Evolutionary conservation across 2,888 invertebrate genomes (phyloP).

Genomic region (Stramonita haemastoma): DNA sequence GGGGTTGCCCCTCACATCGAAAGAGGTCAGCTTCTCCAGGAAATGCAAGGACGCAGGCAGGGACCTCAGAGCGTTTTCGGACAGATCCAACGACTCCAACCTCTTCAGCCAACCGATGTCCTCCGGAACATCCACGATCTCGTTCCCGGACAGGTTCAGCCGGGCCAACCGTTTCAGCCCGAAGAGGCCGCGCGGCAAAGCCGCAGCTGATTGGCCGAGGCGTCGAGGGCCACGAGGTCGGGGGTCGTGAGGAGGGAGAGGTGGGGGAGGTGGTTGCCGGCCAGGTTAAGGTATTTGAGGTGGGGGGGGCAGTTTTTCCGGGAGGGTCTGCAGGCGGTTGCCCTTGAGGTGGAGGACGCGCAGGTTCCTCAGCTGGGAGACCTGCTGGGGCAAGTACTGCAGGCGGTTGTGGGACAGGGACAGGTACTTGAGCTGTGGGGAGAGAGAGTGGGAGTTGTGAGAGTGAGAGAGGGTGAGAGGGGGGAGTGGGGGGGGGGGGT

Average conservation of each 20-base stretch:
- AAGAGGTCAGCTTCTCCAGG: conserved; percentile 69
- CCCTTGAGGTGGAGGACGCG: conserved; percentile 66
- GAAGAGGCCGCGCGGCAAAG: conserved; percentile 71
- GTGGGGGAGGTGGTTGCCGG: conserved; percentile 67
- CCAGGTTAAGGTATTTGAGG: conserved; percentile 69
- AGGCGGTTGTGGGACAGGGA: conserved; percentile 67
- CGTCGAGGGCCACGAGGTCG: conserved; percentile 65
- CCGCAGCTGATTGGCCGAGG: conserved; percentile 68
- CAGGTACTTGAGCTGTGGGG: conserved; percentile 58
- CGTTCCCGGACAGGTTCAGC: conserved; percentile 67
- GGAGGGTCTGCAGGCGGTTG: conserved; percentile 66
- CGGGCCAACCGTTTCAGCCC: conserved; percentile 59
- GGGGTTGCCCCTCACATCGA: conserved; percentile 72
- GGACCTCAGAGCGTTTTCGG: conserved; percentile 67
- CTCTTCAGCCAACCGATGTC: conserved; percentile 69
- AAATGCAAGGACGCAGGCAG: conserved; percentile 66
- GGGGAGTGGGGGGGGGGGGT: conserved; percentile 69
- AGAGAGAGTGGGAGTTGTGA: not conserved
- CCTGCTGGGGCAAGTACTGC: conserved; percentile 57
- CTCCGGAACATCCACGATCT: conserved; percentile 67
- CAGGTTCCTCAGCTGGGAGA: conserved; percentile 60
- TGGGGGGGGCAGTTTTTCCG: conserved; percentile 56
- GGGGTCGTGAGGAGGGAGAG: conserved; percentile 70
- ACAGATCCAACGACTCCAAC: conserved; percentile 70
- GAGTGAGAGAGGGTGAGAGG: not conserved